Evolutionary conservation across 2,113 vertebrate genomes (phyloP).

Genomic region (Hylia prasina): DNA sequence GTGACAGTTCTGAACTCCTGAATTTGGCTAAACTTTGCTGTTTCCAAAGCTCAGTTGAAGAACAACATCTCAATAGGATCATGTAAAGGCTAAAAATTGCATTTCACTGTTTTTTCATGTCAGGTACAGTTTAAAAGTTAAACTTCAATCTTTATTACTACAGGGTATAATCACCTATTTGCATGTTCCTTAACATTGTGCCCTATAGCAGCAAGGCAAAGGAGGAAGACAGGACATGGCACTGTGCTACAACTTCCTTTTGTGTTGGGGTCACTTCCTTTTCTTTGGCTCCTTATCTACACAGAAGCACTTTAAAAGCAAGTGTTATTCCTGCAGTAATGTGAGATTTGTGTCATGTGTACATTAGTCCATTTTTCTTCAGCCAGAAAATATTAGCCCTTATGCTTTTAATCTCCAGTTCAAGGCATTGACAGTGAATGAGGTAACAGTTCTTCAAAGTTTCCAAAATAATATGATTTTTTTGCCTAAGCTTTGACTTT

Average conservation of each 20-base stretch:
- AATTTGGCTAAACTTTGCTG: neutral
- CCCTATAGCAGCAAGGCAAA: neutral
- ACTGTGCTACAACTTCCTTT: neutral
- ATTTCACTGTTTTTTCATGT: neutral
- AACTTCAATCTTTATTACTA: neutral
- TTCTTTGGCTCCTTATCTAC: neutral
- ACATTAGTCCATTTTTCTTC: neutral
- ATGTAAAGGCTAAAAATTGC: neutral
- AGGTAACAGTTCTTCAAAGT: neutral
- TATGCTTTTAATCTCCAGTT: neutral
- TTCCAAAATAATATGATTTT: neutral
- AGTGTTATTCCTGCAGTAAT: neutral
- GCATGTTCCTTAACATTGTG: neutral
- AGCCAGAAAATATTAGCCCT: neutral
- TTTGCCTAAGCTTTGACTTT: neutral
- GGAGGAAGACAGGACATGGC: neutral
- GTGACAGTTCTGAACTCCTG: neutral
- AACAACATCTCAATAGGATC: neutral
- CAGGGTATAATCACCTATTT: neutral
- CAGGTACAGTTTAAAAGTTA: neutral
- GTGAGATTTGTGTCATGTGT: neutral
- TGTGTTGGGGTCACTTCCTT: neutral
- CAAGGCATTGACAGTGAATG: neutral
- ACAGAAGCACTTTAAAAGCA: neutral
- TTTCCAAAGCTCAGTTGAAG: neutral